phyloP scores from a whole-genome alignment of 1,140 invertebrate genomes.

The Holotrichia oblita region DNA sequence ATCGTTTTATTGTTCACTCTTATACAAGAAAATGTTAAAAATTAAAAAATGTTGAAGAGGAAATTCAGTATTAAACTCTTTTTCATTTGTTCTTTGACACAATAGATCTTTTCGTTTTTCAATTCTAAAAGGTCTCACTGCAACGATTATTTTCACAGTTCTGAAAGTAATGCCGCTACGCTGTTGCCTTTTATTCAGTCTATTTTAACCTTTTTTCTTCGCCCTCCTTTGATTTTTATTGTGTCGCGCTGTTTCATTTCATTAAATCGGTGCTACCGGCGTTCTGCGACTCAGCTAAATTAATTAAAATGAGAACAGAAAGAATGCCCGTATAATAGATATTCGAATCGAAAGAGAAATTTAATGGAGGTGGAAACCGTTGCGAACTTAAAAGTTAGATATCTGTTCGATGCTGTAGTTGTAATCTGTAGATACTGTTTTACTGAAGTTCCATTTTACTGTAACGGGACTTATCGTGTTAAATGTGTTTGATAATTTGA shows the following conservation, averaged over 20 bases:
- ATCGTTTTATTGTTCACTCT: too few species aligned
- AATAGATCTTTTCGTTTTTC: neutral
- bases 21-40: too few species aligned
- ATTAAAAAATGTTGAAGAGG: neutral
- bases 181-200: neutral
- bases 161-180: neutral
- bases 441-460: neutral
- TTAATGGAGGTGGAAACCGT: neutral
- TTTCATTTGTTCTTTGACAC: neutral
- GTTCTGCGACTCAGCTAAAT: neutral
- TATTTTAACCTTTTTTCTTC: neutral
- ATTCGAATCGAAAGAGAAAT: neutral
- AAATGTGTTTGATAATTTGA: too few species aligned
- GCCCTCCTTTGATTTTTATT: conserved; percentile 6
- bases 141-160: conserved; percentile 1
- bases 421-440: neutral
- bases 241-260: neutral
- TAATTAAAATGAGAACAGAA: neutral
- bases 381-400: neutral
- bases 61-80: neutral
- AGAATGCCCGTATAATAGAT: neutral
- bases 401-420: neutral
- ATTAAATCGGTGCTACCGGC: neutral
- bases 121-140: neutral
- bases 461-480: too few species aligned